phyloP scores from a whole-genome alignment of 2,888 invertebrate genomes.

The Athalia circularis region DNA sequence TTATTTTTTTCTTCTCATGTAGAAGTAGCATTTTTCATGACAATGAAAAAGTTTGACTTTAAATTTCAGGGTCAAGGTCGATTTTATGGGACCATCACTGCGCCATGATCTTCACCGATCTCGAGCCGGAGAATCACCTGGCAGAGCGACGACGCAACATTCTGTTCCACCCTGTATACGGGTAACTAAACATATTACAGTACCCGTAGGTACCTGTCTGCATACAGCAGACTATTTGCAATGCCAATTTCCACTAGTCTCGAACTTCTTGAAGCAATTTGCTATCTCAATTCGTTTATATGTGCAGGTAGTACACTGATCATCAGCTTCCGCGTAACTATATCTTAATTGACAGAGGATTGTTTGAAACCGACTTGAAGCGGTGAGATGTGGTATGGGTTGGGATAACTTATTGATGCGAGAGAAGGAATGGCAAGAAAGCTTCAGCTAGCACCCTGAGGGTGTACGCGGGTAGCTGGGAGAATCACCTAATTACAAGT shows the following conservation, averaged over 20 bases:
- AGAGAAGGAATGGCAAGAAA: slow-evolving; percentile 39
- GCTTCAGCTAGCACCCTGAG: slow-evolving; percentile 18
- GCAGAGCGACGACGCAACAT: too few species aligned
- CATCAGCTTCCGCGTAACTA: too few species aligned
- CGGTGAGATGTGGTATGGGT: slow-evolving; percentile 24
- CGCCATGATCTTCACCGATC: too few species aligned
- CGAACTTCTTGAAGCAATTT: slow-evolving; percentile 6
- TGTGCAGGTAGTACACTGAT: neutral
- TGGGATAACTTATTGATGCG: slow-evolving; percentile 27
- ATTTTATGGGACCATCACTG: too few species aligned
- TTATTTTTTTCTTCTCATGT: too few species aligned
- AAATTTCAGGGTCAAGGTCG: too few species aligned
- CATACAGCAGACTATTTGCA: neutral
- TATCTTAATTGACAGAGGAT: neutral
- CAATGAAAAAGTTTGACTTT: too few species aligned
- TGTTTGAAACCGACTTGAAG: slow-evolving; percentile 9
- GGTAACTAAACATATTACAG: neutral
- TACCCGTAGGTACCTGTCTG: neutral
- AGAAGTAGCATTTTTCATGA: too few species aligned
- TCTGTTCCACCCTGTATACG: too few species aligned
- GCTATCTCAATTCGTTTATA: neutral
- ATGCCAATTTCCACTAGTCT: slow-evolving; percentile 21
- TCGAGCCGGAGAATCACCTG: too few species aligned
- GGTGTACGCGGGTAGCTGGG: slow-evolving; percentile 33
- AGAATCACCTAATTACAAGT: slow-evolving; percentile 59